Conservation (phyloP, 2,113 vertebrate genomes). For the Casuarius casuarius region DNA sequence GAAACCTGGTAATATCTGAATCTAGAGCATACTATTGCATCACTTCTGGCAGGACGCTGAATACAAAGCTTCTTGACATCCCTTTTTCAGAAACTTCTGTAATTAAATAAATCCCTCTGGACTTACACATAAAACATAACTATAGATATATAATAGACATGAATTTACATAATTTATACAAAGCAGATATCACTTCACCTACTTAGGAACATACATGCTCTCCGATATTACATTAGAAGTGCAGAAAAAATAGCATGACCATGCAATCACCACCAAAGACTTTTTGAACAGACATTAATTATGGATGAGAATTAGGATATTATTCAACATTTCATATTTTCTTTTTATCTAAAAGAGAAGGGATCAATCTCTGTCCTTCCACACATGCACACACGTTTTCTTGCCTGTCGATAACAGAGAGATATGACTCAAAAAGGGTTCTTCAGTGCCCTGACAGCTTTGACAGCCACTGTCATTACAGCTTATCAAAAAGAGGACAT, state of each 20-base stretch:
- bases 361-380: background rate
- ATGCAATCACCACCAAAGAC: background rate
- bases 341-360: constrained; percentile 2
- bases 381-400: background rate
- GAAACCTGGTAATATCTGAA: background rate
- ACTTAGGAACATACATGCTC: background rate
- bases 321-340: background rate
- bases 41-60: background rate
- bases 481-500: constrained; percentile 59
- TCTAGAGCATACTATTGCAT: background rate
- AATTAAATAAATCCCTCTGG: background rate
- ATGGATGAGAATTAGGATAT: background rate
- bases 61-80: background rate
- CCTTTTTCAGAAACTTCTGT: background rate
- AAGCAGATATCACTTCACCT: background rate
- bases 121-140: background rate
- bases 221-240: background rate
- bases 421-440: background rate
- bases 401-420: constrained; percentile 25
- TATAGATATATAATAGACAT: background rate
- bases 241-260: background rate
- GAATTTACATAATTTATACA: background rate
- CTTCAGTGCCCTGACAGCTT: constrained; percentile 53
- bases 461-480: constrained; percentile 59
- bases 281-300: background rate